Percentiles rank a stretch among this genome's conserved stretches.
Evolutionary conservation across 2,797 vertebrate species (phyloP).

Genomic region (Propithecus perrieri): DNA sequence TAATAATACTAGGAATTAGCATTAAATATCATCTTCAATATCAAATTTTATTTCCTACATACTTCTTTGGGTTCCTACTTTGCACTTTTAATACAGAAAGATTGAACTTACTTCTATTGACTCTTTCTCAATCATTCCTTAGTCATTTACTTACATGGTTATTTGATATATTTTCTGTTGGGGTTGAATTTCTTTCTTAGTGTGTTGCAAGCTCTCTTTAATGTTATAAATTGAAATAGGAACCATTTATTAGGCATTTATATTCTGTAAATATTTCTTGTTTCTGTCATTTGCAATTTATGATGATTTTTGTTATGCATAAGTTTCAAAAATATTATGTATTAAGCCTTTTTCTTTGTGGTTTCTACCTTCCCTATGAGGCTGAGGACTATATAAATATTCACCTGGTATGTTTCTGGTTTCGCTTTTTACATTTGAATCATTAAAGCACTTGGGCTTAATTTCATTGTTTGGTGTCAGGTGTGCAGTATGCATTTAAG

Average conservation of each 20-base stretch:
- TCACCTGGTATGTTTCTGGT: background rate
- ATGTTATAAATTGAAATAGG: constrained; percentile 12
- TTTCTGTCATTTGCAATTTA: constrained; percentile 52
- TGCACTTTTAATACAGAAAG: background rate
- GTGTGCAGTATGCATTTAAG: background rate
- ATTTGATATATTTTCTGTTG: constrained; percentile 6
- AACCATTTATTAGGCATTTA: constrained; percentile 20
- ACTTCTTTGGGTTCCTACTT: background rate
- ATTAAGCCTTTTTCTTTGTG: constrained; percentile 23
- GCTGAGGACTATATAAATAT: background rate
- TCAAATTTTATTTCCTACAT: background rate
- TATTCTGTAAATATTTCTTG: constrained; percentile 22
- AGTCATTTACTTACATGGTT: background rate
- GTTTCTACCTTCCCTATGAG: constrained; percentile 5
- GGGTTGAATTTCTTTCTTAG: constrained; percentile 24
- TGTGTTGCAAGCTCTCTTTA: background rate
- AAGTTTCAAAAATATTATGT: constrained; percentile 21
- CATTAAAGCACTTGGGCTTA: background rate
- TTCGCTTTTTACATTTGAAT: constrained; percentile 20
- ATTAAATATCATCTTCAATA: background rate
- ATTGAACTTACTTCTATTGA: background rate
- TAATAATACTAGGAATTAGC: background rate
- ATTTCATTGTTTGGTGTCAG: background rate
- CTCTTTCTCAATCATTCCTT: background rate
- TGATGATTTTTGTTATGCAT: background rate